Evolutionary conservation across 2,888 invertebrate species (phyloP).

Genomic region (Cabera pusaria): DNA sequence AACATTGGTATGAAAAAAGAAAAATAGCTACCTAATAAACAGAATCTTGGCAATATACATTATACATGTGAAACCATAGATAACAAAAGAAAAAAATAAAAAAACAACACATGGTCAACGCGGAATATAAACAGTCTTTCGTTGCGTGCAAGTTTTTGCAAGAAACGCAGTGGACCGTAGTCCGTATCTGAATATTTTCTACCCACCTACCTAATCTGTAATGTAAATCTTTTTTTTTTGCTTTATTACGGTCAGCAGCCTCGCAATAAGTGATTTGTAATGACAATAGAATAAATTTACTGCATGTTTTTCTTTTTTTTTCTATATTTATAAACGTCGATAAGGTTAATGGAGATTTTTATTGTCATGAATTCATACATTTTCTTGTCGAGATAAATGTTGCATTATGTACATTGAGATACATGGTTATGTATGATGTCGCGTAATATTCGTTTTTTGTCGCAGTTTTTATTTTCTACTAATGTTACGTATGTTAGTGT

Average conservation of each 20-base stretch:
- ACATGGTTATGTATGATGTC: too few relatives aligned
- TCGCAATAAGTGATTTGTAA: conserved; percentile 42
- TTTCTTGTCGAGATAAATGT: background rate
- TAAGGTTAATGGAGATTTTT: conserved; percentile 1
- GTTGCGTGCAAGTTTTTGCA: conserved; percentile 25
- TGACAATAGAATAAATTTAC: conserved; percentile 17
- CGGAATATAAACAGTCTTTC: conserved; percentile 24
- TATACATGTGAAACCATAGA: too few relatives aligned
- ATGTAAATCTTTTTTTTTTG: conserved; percentile 40
- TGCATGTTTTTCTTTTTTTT: background rate
- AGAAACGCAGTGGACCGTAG: conserved; percentile 31
- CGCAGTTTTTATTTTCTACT: too few relatives aligned
- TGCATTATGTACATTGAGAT: background rate
- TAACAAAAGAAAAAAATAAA: too few relatives aligned
- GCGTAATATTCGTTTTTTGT: too few relatives aligned
- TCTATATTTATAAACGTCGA: conserved; percentile 1
- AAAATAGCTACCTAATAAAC: too few relatives aligned
- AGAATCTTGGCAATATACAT: too few relatives aligned
- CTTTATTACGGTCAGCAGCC: conserved; percentile 32
- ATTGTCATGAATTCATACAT: conserved; percentile 2
- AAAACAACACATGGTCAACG: too few relatives aligned
- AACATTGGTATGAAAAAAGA: too few relatives aligned
- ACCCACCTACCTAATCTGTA: conserved; percentile 51
- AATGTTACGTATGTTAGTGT: too few relatives aligned
- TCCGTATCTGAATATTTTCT: conserved; percentile 43